Conservation (phyloP, 1,140 invertebrate genomes). For the Linepithema humile region DNA sequence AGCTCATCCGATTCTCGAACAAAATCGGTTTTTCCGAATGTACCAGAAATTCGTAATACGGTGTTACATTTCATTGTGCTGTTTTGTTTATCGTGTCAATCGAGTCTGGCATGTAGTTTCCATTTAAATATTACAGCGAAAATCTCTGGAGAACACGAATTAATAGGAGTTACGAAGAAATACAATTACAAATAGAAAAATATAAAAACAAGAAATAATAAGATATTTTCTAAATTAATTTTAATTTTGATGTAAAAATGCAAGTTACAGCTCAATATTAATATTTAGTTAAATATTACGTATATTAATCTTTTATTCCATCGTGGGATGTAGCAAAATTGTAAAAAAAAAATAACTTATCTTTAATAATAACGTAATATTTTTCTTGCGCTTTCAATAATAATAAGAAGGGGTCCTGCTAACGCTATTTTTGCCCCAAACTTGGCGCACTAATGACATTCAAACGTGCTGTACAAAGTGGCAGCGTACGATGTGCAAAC, state of each 20-base stretch:
- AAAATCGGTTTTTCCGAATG: slow-evolving; percentile 12
- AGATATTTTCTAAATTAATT: background rate
- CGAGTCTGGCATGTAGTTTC: background rate
- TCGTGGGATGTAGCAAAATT: background rate
- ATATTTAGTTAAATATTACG: background rate
- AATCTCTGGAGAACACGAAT: background rate
- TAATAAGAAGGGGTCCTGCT: background rate
- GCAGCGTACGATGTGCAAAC: slow-evolving; percentile 46
- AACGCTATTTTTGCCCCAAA: slow-evolving; percentile 1
- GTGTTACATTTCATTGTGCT: background rate
- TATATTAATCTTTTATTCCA: background rate
- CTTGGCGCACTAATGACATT: slow-evolving; percentile 34
- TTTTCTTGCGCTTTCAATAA: background rate
- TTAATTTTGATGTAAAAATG: background rate
- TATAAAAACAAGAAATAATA: background rate
- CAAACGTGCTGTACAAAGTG: slow-evolving; percentile 38
- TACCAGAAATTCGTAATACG: slow-evolving; percentile 28
- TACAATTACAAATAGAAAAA: background rate
- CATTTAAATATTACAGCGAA: background rate
- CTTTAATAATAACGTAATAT: background rate
- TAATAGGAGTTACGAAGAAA: background rate
- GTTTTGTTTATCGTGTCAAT: slow-evolving; percentile 28
- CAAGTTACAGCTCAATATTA: background rate
- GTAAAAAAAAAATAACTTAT: background rate
- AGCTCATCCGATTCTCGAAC: slow-evolving; percentile 35